These are phyloP conservation scores for Rhaphigaster nebulosa DNA, from an alignment of 2,888 invertebrate species.

Conservation along the genomic window DNA sequence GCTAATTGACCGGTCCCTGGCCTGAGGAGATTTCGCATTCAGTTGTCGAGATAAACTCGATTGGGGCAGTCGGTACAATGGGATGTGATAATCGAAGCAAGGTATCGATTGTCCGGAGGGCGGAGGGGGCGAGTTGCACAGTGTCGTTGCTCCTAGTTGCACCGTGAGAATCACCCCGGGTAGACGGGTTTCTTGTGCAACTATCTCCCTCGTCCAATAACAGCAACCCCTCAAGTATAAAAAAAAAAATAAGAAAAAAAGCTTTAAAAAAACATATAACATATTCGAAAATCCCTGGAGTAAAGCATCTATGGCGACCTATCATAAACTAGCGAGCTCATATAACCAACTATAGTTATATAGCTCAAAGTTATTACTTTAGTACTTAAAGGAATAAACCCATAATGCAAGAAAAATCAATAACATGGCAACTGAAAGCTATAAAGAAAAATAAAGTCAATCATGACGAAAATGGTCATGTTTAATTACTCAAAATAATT, in stretches of 20 bases:
- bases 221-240: not conserved
- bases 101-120: not conserved
- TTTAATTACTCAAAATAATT: too few relatives aligned
- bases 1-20: not conserved
- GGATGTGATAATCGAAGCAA: slow-evolving; percentile 36
- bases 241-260: not conserved
- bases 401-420: too few relatives aligned
- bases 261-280: not conserved
- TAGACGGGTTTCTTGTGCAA: slow-evolving; percentile 39
- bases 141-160: not conserved
- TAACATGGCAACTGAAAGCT: too few relatives aligned
- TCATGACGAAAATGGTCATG: too few relatives aligned
- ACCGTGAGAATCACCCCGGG: slow-evolving; percentile 20
- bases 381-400: too few relatives aligned
- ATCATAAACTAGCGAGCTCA: not conserved
- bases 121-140: not conserved
- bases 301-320: not conserved
- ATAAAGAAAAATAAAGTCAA: too few relatives aligned
- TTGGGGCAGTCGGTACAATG: not conserved
- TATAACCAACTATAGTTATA: not conserved
- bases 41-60: slow-evolving; percentile 39
- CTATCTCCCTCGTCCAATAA: not conserved
- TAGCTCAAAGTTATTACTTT: too few relatives aligned
- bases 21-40: slow-evolving; percentile 29
- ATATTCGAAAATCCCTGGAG: not conserved